Percentiles rank a stretch among this genome's conserved stretches.
These are phyloP conservation scores for Epinephelus coioides DNA, from an alignment of 2,797 vertebrate species.

Conservation along the genomic window DNA sequence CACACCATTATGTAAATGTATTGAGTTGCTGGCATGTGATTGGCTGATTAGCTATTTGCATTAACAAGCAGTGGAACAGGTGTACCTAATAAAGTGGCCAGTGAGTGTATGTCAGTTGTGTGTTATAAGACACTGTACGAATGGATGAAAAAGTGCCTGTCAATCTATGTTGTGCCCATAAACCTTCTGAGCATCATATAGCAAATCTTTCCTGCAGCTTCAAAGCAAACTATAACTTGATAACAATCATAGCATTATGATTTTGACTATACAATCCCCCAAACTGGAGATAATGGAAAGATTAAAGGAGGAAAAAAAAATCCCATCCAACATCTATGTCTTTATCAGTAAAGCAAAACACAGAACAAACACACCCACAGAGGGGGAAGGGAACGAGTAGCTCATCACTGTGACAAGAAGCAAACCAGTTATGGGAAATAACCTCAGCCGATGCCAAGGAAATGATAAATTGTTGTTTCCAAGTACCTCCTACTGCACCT, in stretches of 20 bases:
- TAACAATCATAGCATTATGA: background rate
- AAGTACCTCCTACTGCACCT: background rate
- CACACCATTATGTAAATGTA: too few relatives aligned
- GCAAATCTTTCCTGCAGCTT: background rate
- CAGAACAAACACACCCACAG: background rate
- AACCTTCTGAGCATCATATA: background rate
- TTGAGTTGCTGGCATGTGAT: too few relatives aligned
- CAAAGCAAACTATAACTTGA: background rate
- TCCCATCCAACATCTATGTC: background rate
- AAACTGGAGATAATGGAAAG: too few relatives aligned
- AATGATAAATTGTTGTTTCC: background rate
- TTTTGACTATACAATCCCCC: background rate
- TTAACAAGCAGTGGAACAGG: too few relatives aligned
- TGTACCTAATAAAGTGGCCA: too few relatives aligned
- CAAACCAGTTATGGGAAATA: background rate
- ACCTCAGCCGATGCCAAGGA: background rate
- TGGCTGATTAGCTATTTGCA: too few relatives aligned
- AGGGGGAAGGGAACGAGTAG: background rate
- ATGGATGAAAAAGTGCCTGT: background rate
- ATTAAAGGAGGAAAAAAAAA: background rate
- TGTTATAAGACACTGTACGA: background rate
- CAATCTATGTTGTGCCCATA: background rate
- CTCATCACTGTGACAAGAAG: background rate
- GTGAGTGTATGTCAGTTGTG: background rate
- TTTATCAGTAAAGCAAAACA: background rate